These are phyloP conservation scores for Parambassis ranga DNA, from an alignment of 2,797 vertebrate species.

Conservation along the genomic window DNA sequence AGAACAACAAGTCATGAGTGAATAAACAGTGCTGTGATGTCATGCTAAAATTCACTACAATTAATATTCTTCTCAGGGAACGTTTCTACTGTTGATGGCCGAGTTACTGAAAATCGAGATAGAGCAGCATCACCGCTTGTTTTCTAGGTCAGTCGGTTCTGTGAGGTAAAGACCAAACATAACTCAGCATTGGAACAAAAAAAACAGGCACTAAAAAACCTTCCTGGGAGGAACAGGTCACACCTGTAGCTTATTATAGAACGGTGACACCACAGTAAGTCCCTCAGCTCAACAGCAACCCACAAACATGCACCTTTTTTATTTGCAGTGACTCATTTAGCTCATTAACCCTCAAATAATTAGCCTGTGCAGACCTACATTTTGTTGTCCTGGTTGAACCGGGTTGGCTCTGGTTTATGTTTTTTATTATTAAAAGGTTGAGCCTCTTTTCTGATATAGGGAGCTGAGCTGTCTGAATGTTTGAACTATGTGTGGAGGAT, in stretches of 20 bases:
- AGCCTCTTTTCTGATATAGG: no score
- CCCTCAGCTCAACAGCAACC: constrained; percentile 9
- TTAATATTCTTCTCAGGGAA: no score
- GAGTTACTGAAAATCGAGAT: no score
- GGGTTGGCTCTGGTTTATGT: no score
- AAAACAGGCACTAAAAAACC: constrained; percentile 3
- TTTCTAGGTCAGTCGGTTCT: constrained; percentile 8
- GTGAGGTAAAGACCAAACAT: constrained; percentile 8
- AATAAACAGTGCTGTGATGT: not conserved
- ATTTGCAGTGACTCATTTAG: not conserved
- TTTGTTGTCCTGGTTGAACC: not conserved
- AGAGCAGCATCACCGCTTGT: no score
- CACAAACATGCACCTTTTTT: not conserved
- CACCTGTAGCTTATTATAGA: constrained; percentile 29
- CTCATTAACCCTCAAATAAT: not conserved
- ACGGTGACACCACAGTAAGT: not conserved
- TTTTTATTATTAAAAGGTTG: no score
- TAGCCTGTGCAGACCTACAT: not conserved
- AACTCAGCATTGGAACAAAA: not conserved
- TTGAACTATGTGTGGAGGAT: no score
- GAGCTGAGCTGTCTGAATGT: not conserved
- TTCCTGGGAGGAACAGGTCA: constrained; percentile 9
- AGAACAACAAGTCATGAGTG: not conserved
- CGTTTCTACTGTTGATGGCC: no score
- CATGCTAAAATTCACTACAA: not conserved